Evolutionary conservation across 1,140 invertebrate species (phyloP), one percentile per base, ranked within the genome.

Genomic region (Camponotus pennsylvanicus): DNA sequence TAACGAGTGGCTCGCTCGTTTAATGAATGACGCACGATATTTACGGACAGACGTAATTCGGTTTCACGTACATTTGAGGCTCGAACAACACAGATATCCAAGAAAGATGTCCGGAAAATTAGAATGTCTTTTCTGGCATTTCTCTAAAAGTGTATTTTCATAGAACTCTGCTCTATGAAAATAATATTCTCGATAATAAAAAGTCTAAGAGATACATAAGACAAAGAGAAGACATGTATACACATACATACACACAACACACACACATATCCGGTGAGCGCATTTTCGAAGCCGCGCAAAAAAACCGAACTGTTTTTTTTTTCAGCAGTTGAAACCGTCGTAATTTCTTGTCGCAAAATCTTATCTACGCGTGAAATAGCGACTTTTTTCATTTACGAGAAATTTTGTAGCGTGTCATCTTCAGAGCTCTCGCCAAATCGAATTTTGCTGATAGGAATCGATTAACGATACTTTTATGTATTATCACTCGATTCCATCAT

Each of bases 361-460:
- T 13, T 45, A 69, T n/a, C 11, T 11, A 27, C 37, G 32, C 9
- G 42, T 27, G 63, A 52, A 52, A 69, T n/a, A 78, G 32, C 40
- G 57, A 34, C 9, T 64, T 27, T 57, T n/a, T 34, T 40, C 11
- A 9, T 37, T 69, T 55, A 15, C 61, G 61, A 66, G 32, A 21
- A 32, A 66, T 21, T 66, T 78, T 3, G 18, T 8, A 32, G 34
- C 21, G 27, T 8, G 18, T 70, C 27, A 18, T 55, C 37, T 18
- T 45, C 59, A 63, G 13, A 18, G 27, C 27, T 59, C 42, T 42
- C 37, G 40, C 32, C 21, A 40, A 78, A 67, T 52, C 42, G 63
- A 34, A 67, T 69, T 79, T 79, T 55, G 27, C 61, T 52, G 63
- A 52, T 66, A 32, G 34, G 40, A 45, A 59, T 79, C 76, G 76